These are phyloP conservation scores for Porites cylindrica DNA, from an alignment of 92 coral and sea anemone genomes.

Conservation along the genomic window DNA sequence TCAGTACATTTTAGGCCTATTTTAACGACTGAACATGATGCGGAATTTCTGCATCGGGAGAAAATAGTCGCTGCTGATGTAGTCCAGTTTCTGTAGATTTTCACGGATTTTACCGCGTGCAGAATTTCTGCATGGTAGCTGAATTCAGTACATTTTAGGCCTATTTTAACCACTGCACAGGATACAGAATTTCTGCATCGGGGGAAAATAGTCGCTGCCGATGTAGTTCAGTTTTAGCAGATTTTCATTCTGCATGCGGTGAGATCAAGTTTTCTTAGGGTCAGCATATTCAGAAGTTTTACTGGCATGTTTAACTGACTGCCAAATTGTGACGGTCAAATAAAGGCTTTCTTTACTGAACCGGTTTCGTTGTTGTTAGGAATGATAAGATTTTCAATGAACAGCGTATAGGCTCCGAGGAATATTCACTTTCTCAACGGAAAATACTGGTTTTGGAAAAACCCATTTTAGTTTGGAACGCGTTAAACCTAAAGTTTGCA, in stretches of 20 bases:
- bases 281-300: background rate
- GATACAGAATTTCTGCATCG: constrained; percentile 18
- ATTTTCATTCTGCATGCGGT: background rate
- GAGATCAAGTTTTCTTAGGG: background rate
- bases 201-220: too few species aligned
- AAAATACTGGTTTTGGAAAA: constrained; percentile 6
- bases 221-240: background rate
- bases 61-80: background rate
- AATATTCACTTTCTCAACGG: background rate
- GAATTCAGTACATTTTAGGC: background rate
- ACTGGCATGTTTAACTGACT: constrained; percentile 2
- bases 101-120: background rate
- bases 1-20: too few species aligned
- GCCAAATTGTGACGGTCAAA: background rate
- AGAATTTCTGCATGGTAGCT: constrained; percentile 3
- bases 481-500: background rate
- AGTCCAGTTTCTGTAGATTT: background rate
- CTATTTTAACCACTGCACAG: background rate
- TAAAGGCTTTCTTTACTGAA: constrained; percentile 24
- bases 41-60: constrained; percentile 2
- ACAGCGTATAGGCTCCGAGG: constrained; percentile 20
- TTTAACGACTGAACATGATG: background rate
- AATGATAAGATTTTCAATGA: background rate
- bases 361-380: constrained; percentile 9
- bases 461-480: constrained; percentile 38